Base-by-base conservation (phyloP, 2,113 vertebrate species). In the Boulengeromyrus knoepffleri region DNA sequence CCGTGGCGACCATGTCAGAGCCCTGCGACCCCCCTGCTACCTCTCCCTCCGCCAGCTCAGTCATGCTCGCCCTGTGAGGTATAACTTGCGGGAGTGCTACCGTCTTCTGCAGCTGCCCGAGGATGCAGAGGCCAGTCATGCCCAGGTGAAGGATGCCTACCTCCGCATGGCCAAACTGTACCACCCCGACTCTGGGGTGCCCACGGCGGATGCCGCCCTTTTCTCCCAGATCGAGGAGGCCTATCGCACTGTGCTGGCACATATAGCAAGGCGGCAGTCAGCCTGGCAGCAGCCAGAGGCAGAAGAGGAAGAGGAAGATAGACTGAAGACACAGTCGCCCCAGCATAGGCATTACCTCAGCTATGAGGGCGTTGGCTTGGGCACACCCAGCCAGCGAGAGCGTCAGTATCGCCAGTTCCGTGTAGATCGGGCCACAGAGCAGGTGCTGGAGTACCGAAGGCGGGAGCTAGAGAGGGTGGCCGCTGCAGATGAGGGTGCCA, bases 271-370 rank as follows among this genome's bases (percentile, higher is more conserved):
- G 89, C 94, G 92, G 91, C 92, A 91, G 89, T 90, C 91, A n/a
- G 53, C 0, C 62, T 88, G 5, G 15, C 39, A 83, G 2, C 91
- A 39, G 0, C 90, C 93, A 0, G 91, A 95, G 31, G 89, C 8
- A 21, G 89, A 85, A 46, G 96, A 94, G 0, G 92, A 94, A 8
- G 94, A 92, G 9, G 95, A 96, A 0, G 95, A 97, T n/a, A 96
- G 96, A 1, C 89, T 93, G 52, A 96, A 95, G 87, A 87, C 93
- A 2, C 94, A 94, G 7, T 92, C 97, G 0, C 95, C 97, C 6
- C 97, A 97, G 89, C 98, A 99, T 89, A 95, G 98, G 8, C 98
- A 99, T 24, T 99, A 99, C 94, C 96, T 99, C 92, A 99, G 94
- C 93, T 99, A 96, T 12, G 98, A 99, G 91, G 98, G 98, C 0